A percentile compares a stretch with the other conserved stretches of the same genome.
Conservation (phyloP, 2,113 vertebrate species). For the Platichthys flesus region DNA sequence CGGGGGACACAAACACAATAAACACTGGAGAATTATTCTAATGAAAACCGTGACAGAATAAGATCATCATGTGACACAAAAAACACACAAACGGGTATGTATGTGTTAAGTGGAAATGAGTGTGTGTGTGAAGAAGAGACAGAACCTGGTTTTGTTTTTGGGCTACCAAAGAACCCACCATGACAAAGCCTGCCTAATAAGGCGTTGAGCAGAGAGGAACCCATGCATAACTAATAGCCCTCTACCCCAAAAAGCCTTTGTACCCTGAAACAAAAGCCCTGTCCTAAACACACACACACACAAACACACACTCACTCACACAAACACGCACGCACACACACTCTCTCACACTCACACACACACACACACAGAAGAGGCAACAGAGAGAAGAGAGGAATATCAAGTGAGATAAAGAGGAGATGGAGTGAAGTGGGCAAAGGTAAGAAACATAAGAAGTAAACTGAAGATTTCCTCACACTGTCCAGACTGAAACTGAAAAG, state of each 20-base stretch:
- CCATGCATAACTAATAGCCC: slow-evolving; percentile 79
- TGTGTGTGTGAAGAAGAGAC: slow-evolving; percentile 43
- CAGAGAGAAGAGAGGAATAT: slow-evolving; percentile 57
- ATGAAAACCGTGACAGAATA: slow-evolving; percentile 11
- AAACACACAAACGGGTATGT: slow-evolving; percentile 1
- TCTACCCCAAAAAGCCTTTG: slow-evolving; percentile 65
- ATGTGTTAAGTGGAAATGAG: slow-evolving; percentile 19
- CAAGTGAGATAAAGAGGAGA: slow-evolving; percentile 39
- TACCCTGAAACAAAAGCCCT: slow-evolving; percentile 63
- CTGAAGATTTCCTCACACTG: not conserved
- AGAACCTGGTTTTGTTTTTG: slow-evolving; percentile 70
- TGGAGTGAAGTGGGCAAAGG: slow-evolving; percentile 10
- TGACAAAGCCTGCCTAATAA: slow-evolving; percentile 78
- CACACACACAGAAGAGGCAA: not conserved
- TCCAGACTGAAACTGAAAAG: not conserved
- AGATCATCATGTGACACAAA: slow-evolving; percentile 43
- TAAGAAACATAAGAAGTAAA: slow-evolving; percentile 1
- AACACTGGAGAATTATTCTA: slow-evolving; percentile 23
- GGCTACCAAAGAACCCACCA: slow-evolving; percentile 61
- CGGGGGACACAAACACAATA: slow-evolving; percentile 9
- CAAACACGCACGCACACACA: no score
- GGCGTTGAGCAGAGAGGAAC: slow-evolving; percentile 64
- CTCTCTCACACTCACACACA: no score
- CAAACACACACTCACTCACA: not conserved
- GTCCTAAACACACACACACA: slow-evolving; percentile 18